These are phyloP conservation scores for Zaprionus ornatus DNA, from an alignment of 1,140 invertebrate species.

Conservation along the genomic window DNA sequence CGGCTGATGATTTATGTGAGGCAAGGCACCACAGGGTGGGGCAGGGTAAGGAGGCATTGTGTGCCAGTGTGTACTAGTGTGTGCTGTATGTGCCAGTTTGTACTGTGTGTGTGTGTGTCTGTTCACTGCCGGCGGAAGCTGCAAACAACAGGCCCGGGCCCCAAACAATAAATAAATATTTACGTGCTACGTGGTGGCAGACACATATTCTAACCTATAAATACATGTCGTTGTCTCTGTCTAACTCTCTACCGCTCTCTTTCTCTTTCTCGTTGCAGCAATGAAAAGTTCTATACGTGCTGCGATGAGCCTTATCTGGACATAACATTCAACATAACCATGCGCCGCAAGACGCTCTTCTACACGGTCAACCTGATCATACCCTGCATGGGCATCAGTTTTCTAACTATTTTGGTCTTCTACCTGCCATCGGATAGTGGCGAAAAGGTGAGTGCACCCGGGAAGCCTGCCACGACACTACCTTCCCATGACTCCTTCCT, in stretches of 20 bases:
- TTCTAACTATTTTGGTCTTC: constrained; percentile 99
- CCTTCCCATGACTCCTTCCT: too few relatives aligned
- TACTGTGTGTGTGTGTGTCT: constrained; percentile 17
- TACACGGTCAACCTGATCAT: constrained; percentile 99
- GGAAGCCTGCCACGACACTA: not conserved
- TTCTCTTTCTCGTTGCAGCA: constrained; percentile 86
- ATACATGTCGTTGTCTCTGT: not conserved
- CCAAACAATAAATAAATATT: constrained; percentile 61
- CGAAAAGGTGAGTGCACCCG: constrained; percentile 93
- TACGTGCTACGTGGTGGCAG: constrained; percentile 30
- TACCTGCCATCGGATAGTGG: constrained; percentile 99
- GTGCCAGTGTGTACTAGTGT: not conserved
- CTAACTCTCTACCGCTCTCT: constrained; percentile 3
- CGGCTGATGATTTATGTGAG: constrained; percentile 63
- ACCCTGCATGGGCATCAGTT: constrained; percentile 98
- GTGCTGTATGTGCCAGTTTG: constrained; percentile 25
- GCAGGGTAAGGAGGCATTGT: constrained; percentile 18
- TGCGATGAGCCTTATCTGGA: constrained; percentile 98
- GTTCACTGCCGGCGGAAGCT: constrained; percentile 42
- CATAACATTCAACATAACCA: constrained; percentile 99
- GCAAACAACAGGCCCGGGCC: constrained; percentile 27
- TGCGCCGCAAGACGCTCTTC: constrained; percentile 98
- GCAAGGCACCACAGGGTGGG: not conserved
- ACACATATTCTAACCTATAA: constrained; percentile 36
- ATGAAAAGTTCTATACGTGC: constrained; percentile 98